Base-by-base conservation (phyloP, 1,140 invertebrate species). In the Chironomus tepperi region DNA sequence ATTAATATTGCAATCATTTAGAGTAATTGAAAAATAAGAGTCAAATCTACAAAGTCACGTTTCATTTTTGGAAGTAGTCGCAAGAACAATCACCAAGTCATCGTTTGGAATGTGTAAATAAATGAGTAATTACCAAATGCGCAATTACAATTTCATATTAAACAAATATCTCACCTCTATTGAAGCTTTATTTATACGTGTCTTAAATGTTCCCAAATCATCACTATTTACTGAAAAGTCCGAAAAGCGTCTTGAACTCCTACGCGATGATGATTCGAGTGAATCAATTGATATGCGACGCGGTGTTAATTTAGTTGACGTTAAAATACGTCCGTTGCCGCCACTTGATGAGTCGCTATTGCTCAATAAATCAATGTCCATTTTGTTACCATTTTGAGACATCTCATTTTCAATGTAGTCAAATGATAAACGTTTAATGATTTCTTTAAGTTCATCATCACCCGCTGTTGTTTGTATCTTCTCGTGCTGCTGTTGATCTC, bases 391-490 rank as follows among this genome's bases (percentile, higher is more conserved):
- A 70, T 70, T 70, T 21, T 18, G 65, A 10, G 65, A n/a, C 65
- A 70, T 70, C 18, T 70, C 65, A 18, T 16, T 18, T 70, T 70
- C 65, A 70, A 70, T 70, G 18, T 70, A 70, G 18, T 70, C 65
- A 70, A 70, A 70, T 70, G 65, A 70, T 21, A 70, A 70, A 70
- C 65, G 65, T 18, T 70, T 70, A 7, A 70, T 70, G n/a, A 70
- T 70, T 21, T 70, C 65, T 70, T 70, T 70, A 7, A 70, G 18
- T 9, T 70, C 65, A 19, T 70, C 65, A 19, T 70, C 65, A 19
- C 18, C 65, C 9, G 16, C 65, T 10, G 65, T 70, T 19, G 65
- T 18, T 70, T 34, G 24, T 34, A 19, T 70, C 65, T 18, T 70
- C 65, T 18, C 18, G 15, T 3, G 16, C 65, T 10, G 65, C 18